These are phyloP conservation scores for Florisuga fusca DNA, from an alignment of 2,797 vertebrate genomes.

Conservation along the genomic window DNA sequence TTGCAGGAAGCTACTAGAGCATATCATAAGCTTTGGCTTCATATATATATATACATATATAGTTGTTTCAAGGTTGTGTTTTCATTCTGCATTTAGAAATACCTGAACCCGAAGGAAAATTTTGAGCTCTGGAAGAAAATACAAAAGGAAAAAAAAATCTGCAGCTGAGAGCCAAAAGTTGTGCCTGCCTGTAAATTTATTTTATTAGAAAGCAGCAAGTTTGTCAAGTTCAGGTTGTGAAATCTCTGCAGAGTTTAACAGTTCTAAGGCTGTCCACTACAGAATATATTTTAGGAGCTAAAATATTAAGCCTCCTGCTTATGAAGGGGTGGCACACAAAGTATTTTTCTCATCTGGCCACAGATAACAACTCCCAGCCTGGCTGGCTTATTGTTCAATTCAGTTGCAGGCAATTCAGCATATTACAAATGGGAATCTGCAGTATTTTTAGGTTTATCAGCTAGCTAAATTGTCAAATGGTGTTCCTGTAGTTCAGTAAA, in stretches of 20 bases:
- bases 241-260: neutral
- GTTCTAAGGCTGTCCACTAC: neutral
- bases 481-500: slow-evolving; percentile 34
- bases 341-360: neutral
- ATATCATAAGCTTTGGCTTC: slow-evolving; percentile 77
- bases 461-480: neutral
- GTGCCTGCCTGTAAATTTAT: neutral
- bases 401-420: neutral
- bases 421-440: neutral
- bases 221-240: neutral
- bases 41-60: slow-evolving; percentile 33
- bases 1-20: slow-evolving; percentile 81
- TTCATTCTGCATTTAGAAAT: neutral
- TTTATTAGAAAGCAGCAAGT: neutral
- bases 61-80: slow-evolving; percentile 65
- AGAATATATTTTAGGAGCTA: neutral
- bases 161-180: neutral
- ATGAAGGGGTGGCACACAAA: neutral
- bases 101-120: slow-evolving; percentile 9
- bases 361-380: neutral
- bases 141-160: neutral
- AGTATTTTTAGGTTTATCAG: slow-evolving; percentile 3
- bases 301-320: neutral
- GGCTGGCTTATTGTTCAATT: neutral
- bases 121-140: neutral